Evolutionary conservation across 2,113 vertebrate genomes (phyloP), one percentile per base, ranked within the genome.

Genomic region (Zosterops japonicus): DNA sequence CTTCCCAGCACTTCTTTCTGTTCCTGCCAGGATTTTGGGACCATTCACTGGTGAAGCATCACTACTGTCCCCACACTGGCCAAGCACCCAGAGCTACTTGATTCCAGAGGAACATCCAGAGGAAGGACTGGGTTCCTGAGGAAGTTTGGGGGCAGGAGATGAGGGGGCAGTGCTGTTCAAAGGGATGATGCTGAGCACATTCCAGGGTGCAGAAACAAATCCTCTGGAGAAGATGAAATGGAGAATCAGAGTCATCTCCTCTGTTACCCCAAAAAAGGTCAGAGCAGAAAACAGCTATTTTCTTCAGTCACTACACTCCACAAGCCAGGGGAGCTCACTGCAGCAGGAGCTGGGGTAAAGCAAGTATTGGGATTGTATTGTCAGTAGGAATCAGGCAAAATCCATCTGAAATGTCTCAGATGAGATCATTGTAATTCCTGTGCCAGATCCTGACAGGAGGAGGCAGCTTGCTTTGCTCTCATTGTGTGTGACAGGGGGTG

Each of bases 401-500:
- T 21, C 64, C 5, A 35, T 20, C n/a, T 59, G 57, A 68, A 67
- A 75, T 46, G 23, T 10, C 53, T 41, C n/a, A 50, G 22, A 49
- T 53, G 10, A 53, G 11, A 35, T 25, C 21, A 21, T 3, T 18
- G 3, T 7, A 4, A 46, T 39, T 81, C 47, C 9, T 22, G 9
- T 36, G 80, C 12, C 69, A 15, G 47, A 5, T 55, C 22, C 70
- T 44, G 44, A 18, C 31, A 41, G 59, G 3, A 78, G 27, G 22
- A 68, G 49, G 27, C 27, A 7, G 1, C 52, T 72, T 35, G 11
- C 21, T 17, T 8, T 35, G 27, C 42, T 25, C 21, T 39, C 24
- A 0, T 0, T 24, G 36, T 46, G 46, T 33, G 8, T 12, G 44
- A 8, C 72, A 49, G 28, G n/a, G 24, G 18, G 8, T 18, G 2